Conservation (phyloP, 2,888 invertebrate species). For the Microplitis manilae region DNA sequence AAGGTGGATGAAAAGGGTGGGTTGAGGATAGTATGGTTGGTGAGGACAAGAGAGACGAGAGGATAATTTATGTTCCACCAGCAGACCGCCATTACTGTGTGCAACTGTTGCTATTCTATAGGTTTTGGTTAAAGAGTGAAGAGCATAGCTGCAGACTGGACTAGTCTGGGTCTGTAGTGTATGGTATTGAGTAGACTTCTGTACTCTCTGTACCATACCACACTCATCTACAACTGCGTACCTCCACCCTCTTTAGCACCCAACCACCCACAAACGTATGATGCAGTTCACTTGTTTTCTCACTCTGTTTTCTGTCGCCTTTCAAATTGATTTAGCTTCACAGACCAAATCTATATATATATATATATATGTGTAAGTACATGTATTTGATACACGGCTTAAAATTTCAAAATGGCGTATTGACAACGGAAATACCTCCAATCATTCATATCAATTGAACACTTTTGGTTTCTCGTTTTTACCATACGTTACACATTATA, state of each 20-base stretch:
- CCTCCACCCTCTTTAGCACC: background rate
- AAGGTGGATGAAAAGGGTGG: background rate
- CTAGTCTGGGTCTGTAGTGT: background rate
- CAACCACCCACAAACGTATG: background rate
- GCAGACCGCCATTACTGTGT: slow-evolving; percentile 44
- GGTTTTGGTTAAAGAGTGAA: slow-evolving; percentile 1
- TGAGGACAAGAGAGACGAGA: slow-evolving; percentile 42
- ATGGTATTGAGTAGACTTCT: no score
- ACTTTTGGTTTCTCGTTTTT: background rate
- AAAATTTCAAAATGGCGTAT: background rate
- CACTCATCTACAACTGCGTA: background rate
- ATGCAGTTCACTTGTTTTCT: background rate
- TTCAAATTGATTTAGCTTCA: slow-evolving; percentile 15
- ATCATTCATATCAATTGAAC: slow-evolving; percentile 6
- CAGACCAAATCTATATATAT: background rate
- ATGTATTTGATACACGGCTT: background rate
- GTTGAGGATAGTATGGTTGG: slow-evolving; percentile 21
- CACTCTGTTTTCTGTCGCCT: background rate
- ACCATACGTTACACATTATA: background rate
- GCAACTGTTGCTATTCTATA: slow-evolving; percentile 45
- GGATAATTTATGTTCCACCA: slow-evolving; percentile 48
- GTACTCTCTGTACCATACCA: background rate
- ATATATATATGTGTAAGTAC: background rate
- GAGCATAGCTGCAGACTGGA: background rate
- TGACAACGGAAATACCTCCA: background rate